Conservation (phyloP, 2,888 invertebrate species). For the Ormyrus labotus region DNA sequence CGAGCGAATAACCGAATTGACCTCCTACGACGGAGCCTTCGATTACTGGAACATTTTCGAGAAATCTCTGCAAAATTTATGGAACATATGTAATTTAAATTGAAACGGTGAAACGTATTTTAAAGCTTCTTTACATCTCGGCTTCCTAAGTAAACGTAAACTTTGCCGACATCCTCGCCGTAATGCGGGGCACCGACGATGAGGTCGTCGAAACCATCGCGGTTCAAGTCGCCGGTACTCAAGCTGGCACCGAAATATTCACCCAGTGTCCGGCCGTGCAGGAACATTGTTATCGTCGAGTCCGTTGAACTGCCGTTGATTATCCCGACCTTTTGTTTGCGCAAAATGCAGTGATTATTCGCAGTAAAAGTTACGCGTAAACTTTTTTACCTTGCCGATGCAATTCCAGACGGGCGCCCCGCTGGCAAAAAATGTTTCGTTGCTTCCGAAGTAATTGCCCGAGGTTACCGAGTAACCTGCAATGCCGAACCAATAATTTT, state of each 20-base stretch:
- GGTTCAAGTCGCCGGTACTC: conserved; percentile 67
- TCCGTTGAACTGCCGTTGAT: conserved; percentile 22
- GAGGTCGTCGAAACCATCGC: conserved; percentile 68
- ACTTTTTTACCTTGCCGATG: conserved; percentile 59
- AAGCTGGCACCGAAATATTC: conserved; percentile 70
- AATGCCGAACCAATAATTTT: background rate
- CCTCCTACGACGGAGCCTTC: conserved; percentile 74
- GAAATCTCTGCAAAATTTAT: conserved; percentile 54
- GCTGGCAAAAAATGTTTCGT: conserved; percentile 61
- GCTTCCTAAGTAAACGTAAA: conserved; percentile 64
- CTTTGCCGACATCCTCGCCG: conserved; percentile 66
- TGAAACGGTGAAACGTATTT: background rate
- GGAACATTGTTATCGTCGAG: background rate
- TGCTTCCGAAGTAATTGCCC: conserved; percentile 63
- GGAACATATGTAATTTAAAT: background rate
- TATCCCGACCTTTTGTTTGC: conserved; percentile 29
- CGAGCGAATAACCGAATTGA: conserved; percentile 79
- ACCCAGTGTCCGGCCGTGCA: conserved; percentile 62
- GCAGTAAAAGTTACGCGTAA: too few relatives aligned
- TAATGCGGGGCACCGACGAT: conserved; percentile 69
- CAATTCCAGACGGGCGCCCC: conserved; percentile 66
- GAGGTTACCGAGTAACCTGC: conserved; percentile 67
- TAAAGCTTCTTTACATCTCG: conserved; percentile 23
- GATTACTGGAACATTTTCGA: conserved; percentile 54
- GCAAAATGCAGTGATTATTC: background rate